A percentile compares a stretch with the other conserved stretches of the same genome.
Conservation (phyloP, 1,140 invertebrate genomes). For the Odontomachus brunneus region DNA sequence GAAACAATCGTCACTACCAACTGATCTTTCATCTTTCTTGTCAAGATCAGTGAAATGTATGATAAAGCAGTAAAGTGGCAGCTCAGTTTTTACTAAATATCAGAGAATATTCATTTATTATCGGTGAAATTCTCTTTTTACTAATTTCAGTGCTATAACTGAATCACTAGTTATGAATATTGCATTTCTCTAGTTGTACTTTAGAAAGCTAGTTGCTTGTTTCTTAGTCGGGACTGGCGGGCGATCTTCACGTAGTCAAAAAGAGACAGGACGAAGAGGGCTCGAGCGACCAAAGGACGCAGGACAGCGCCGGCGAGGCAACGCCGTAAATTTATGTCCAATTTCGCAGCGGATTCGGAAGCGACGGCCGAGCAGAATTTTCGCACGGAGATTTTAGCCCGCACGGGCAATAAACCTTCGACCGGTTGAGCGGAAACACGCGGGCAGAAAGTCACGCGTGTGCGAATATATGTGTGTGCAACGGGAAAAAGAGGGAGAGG, state of each 20-base stretch:
- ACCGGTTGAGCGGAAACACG: constrained; percentile 59
- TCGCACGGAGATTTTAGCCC: constrained; percentile 73
- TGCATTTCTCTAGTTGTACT: too few relatives aligned
- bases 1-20: too few relatives aligned
- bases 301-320: neutral
- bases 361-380: constrained; percentile 74
- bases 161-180: too few relatives aligned
- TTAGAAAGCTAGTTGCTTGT: too few relatives aligned
- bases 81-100: too few relatives aligned
- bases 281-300: neutral
- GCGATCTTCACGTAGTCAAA: neutral
- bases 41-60: too few relatives aligned
- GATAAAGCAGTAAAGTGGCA: too few relatives aligned
- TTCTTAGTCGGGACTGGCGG: constrained; percentile 10
- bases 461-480: constrained; percentile 14
- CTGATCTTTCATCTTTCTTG: too few relatives aligned
- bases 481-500: neutral
- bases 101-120: too few relatives aligned
- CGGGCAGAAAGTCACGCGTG: constrained; percentile 11
- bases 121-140: too few relatives aligned
- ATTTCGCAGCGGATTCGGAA: constrained; percentile 76
- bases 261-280: neutral
- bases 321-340: constrained; percentile 77
- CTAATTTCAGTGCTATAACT: too few relatives aligned
- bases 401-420: constrained; percentile 76